phyloP scores from a whole-genome alignment of 2,113 vertebrate genomes.

The Todiramphus chloris region DNA sequence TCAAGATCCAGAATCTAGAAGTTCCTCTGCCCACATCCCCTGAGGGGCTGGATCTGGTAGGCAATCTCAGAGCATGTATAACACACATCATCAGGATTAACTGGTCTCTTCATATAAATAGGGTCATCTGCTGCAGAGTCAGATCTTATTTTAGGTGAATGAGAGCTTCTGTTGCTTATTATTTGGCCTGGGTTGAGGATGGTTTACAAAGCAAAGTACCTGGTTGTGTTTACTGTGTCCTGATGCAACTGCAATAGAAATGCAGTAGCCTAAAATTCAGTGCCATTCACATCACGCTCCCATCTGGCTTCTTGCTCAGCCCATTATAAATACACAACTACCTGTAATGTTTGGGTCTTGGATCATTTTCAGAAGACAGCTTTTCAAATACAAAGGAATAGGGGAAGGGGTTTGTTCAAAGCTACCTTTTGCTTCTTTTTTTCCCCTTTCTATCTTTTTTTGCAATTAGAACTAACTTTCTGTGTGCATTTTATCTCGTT shows the following conservation, averaged over 20 bases:
- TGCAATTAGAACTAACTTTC: not conserved
- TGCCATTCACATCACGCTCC: not conserved
- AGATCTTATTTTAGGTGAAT: not conserved
- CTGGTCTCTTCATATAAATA: not conserved
- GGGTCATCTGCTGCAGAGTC: not conserved
- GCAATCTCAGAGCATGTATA: not conserved
- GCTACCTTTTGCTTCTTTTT: not conserved
- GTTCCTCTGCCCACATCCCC: slow-evolving; percentile 45
- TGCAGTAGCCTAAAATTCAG: not conserved
- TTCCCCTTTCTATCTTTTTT: too few relatives aligned
- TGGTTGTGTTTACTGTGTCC: not conserved
- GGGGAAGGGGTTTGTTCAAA: not conserved
- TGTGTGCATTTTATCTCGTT: not conserved
- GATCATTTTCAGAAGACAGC: not conserved
- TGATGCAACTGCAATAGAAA: not conserved
- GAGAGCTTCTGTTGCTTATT: not conserved
- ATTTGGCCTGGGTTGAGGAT: not conserved
- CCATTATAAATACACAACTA: not conserved
- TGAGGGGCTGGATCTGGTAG: slow-evolving; percentile 59
- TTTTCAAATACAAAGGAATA: not conserved
- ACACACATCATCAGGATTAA: not conserved
- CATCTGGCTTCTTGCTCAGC: not conserved
- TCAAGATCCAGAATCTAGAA: slow-evolving; percentile 55
- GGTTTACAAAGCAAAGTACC: not conserved
- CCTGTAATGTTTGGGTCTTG: not conserved